phyloP scores from a whole-genome alignment of 2,888 invertebrate species.

The Chirona hameri region DNA sequence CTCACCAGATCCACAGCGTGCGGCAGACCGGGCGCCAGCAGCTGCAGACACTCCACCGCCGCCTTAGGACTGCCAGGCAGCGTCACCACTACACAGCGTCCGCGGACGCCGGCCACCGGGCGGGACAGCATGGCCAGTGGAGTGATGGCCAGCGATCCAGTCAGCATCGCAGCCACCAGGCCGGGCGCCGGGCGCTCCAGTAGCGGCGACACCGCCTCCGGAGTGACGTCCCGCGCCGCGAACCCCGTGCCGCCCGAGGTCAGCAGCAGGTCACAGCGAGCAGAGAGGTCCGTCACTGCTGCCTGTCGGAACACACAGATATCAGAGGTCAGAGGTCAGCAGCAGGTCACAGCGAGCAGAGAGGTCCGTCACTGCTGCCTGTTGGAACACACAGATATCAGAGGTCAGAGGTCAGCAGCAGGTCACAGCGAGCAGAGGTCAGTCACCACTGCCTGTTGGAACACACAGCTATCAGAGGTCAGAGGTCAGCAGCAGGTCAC shows the following conservation, averaged over 20 bases:
- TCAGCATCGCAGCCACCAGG: constrained; percentile 64
- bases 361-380: background rate
- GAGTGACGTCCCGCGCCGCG: constrained; percentile 88
- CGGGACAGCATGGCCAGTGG: constrained; percentile 73
- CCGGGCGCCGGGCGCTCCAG: constrained; percentile 60
- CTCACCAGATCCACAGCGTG: constrained; percentile 79
- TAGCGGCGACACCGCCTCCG: constrained; percentile 66
- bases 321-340: background rate
- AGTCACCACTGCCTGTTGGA: too few relatives aligned
- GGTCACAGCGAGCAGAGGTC: too few relatives aligned
- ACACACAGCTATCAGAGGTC: too few relatives aligned
- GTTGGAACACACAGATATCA: background rate
- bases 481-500: too few relatives aligned
- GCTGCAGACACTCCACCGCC: background rate
- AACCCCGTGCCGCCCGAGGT: constrained; percentile 97
- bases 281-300: constrained; percentile 61
- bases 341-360: background rate
- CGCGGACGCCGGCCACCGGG: background rate
- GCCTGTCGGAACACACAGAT: constrained; percentile 45
- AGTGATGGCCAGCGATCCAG: constrained; percentile 73
- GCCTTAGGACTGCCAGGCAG: background rate
- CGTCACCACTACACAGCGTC: background rate
- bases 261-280: constrained; percentile 61
- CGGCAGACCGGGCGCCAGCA: constrained; percentile 58
- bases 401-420: background rate